phyloP scores from a whole-genome alignment of 2,113 vertebrate genomes.

The Entelurus aequoreus region DNA sequence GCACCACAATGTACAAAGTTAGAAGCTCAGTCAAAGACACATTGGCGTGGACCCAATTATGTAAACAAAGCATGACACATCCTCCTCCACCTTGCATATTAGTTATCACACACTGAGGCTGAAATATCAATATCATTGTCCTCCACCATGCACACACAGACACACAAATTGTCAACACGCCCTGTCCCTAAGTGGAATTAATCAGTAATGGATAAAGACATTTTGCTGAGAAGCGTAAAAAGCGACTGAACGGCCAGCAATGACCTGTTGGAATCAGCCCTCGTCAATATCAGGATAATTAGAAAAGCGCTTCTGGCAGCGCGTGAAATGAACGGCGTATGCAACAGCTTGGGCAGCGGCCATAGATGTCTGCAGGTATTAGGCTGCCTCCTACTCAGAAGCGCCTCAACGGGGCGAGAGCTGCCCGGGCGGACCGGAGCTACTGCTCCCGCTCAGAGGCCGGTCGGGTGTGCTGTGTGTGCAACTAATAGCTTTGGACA shows the following conservation, averaged over 20 bases:
- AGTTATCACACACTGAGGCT: not conserved
- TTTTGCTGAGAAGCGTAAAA: slow-evolving; percentile 69
- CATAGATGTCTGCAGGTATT: slow-evolving; percentile 69
- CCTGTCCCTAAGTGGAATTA: slow-evolving; percentile 62
- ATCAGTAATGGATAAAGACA: slow-evolving; percentile 73
- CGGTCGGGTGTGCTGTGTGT: slow-evolving; percentile 18
- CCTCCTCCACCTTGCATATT: not conserved
- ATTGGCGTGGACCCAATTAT: not conserved
- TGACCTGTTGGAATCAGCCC: slow-evolving; percentile 74
- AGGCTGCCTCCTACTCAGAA: slow-evolving; percentile 37
- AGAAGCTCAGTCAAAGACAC: not conserved
- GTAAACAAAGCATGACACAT: not conserved
- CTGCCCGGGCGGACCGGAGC: slow-evolving; percentile 29
- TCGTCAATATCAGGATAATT: slow-evolving; percentile 77
- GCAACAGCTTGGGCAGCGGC: slow-evolving; percentile 60
- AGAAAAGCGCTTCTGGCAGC: slow-evolving; percentile 74
- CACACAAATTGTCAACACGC: slow-evolving; percentile 48
- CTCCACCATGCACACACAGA: slow-evolving; percentile 9
- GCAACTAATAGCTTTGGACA: slow-evolving; percentile 18
- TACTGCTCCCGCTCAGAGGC: slow-evolving; percentile 2
- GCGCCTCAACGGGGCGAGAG: slow-evolving; percentile 19
- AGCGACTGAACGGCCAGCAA: slow-evolving; percentile 66
- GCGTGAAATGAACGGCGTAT: slow-evolving; percentile 68
- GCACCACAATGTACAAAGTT: too few species aligned
- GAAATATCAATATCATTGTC: slow-evolving; percentile 8